Percentiles rank a stretch among this genome's conserved stretches.
These are phyloP conservation scores for Geophilus truncorum DNA, from an alignment of 2,888 invertebrate species.

Conservation along the genomic window DNA sequence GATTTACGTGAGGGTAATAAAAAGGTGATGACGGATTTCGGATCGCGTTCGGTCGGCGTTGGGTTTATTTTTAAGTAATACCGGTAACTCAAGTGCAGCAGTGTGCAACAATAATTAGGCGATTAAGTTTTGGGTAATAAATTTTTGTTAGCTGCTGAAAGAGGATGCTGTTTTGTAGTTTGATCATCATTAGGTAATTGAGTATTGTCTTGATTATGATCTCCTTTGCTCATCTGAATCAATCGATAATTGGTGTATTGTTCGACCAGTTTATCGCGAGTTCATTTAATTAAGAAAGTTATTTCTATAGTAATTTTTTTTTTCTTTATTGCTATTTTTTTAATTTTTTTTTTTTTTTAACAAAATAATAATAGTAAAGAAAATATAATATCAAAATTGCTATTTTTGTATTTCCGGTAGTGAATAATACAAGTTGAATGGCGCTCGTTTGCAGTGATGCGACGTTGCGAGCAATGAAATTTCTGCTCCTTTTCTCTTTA, in stretches of 20 bases:
- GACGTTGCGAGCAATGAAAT: not conserved
- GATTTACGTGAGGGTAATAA: not conserved
- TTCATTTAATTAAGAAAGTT: too few species aligned
- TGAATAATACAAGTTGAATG: not conserved
- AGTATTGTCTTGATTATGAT: slow-evolving; percentile 19
- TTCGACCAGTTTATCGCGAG: not conserved
- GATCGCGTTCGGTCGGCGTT: too few species aligned
- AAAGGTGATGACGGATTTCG: too few species aligned
- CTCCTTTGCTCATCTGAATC: not conserved
- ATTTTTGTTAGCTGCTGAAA: not conserved
- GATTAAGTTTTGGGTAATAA: not conserved
- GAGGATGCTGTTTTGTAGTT: not conserved
- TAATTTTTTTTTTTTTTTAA: not conserved
- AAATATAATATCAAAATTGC: too few species aligned
- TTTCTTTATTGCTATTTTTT: not conserved
- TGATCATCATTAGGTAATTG: slow-evolving; percentile 12
- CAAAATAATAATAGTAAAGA: too few species aligned
- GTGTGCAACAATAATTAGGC: not conserved
- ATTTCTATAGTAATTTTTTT: not conserved
- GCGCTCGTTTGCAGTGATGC: not conserved
- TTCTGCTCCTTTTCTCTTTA: not conserved
- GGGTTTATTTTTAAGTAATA: not conserved
- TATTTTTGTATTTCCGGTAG: not conserved
- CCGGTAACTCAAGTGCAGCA: not conserved
- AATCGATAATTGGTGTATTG: slow-evolving; percentile 16